These are phyloP conservation scores for Myotis planiceps DNA, from an alignment of 2,797 vertebrate species.

Conservation along the genomic window DNA sequence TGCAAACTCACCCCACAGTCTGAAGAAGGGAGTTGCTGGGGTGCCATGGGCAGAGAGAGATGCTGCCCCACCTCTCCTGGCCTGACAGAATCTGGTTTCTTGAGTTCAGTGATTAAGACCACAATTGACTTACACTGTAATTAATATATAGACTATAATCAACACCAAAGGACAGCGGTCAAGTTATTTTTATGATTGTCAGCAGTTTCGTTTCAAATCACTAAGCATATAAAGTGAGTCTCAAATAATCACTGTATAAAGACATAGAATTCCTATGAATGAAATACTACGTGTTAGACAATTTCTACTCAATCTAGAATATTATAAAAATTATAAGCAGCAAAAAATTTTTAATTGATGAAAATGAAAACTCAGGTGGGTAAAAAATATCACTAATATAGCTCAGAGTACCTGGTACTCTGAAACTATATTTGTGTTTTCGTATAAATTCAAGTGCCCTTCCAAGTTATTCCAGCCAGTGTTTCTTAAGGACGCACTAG, in stretches of 20 bases:
- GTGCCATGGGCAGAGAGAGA: not conserved
- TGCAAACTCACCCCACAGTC: not conserved
- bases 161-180: not conserved
- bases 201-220: conserved; percentile 13
- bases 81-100: not conserved
- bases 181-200: not conserved
- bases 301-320: not conserved
- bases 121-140: not conserved
- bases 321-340: not conserved
- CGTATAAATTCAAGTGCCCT: not conserved
- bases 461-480: not conserved
- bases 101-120: not conserved
- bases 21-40: not conserved
- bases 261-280: not conserved
- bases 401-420: not conserved
- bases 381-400: not conserved
- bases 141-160: not conserved
- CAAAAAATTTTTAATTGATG: not conserved
- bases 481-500: not conserved
- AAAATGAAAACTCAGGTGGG: not conserved
- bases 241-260: not conserved
- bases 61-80: not conserved
- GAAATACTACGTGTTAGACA: not conserved
- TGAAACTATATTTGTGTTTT: not conserved
- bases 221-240: not conserved